Base-by-base conservation (phyloP, 1,140 invertebrate species). In the Drosophila subpulchrella region DNA sequence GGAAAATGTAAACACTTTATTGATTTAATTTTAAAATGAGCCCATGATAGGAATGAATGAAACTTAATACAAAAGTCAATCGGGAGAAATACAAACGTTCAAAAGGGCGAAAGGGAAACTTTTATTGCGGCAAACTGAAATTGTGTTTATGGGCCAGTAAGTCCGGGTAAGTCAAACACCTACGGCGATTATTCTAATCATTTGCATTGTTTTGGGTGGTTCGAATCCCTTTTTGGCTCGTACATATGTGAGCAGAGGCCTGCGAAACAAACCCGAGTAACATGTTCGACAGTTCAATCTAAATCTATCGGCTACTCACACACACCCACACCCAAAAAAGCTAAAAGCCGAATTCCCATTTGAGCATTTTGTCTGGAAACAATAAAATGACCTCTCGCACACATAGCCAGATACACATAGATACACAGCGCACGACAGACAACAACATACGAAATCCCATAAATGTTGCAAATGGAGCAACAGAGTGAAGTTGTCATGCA, bases 381-480 rank as follows among this genome's bases (percentile, higher is more conserved):
- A 82, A 88, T 79, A 88, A 88, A 86, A 88, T 79, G 75, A 88
- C 82, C 75, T 73, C 53, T 62, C 59, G 38, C 55, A 61, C 50
- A 81, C 54, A 51, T 30, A 54, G 30, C 41, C 58, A 36, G 30
- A 38, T 6, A 51, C 36, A 36, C 47, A 34, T 20, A 20, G 27
- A 27, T 41, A 70, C 38, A 65, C 39, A 27, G 27, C 27, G 27
- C 27, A 65, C 12, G n/a, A 38, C 10, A 8, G 15, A 17, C 36
- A 42, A 34, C 36, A 54, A 39, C 65, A 71, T 58, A 44, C 53
- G 68, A 11, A 46, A 62, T 57, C 57, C 74, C 68, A 86, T 86
- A 83, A 89, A 88, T 89, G 82, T 88, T 82, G 75, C 78, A 82
- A 85, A 85, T 88, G 65, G 83, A 86, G 82, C 83, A 86, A 88